Evolutionary conservation across 2,113 vertebrate species (phyloP).

Genomic region (Addax nasomaculatus): DNA sequence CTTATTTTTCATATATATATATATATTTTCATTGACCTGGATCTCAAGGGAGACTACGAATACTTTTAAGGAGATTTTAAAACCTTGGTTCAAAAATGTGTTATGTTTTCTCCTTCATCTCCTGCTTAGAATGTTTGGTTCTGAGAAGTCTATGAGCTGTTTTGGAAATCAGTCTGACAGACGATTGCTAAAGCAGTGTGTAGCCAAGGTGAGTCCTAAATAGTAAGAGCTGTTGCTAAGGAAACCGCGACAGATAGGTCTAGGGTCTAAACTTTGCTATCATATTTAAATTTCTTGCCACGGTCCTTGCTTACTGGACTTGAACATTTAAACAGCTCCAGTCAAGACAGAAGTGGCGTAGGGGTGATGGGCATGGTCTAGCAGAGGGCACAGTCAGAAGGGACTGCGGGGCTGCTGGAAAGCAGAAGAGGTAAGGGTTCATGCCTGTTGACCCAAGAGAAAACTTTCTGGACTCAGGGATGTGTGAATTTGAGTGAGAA

Average conservation of each 20-base stretch:
- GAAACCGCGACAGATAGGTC: neutral
- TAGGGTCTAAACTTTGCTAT: conserved; percentile 33
- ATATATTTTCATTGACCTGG: neutral
- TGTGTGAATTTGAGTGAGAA: conserved; percentile 2
- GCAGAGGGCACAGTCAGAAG: neutral
- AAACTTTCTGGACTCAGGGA: neutral
- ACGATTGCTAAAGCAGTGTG: neutral
- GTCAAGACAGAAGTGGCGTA: neutral
- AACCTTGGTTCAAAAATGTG: neutral
- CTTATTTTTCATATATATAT: neutral
- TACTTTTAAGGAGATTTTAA: conserved; percentile 29
- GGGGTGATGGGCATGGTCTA: neutral
- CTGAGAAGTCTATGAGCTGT: neutral
- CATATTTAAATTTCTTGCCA: conserved; percentile 4
- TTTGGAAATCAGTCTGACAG: conserved; percentile 9
- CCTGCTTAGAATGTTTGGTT: neutral
- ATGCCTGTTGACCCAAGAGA: conserved; percentile 3
- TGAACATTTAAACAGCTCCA: conserved; percentile 34
- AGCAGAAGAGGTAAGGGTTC: neutral
- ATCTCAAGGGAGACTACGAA: neutral
- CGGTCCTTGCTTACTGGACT: neutral
- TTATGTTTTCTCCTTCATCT: conserved; percentile 32
- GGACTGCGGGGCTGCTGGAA: neutral
- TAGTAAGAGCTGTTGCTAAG: conserved; percentile 18
- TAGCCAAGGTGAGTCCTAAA: conserved; percentile 1